Percentiles rank a stretch among this genome's conserved stretches.
These are phyloP conservation scores for Dynastes tityus DNA, from an alignment of 2,888 invertebrate species.

Conservation along the genomic window DNA sequence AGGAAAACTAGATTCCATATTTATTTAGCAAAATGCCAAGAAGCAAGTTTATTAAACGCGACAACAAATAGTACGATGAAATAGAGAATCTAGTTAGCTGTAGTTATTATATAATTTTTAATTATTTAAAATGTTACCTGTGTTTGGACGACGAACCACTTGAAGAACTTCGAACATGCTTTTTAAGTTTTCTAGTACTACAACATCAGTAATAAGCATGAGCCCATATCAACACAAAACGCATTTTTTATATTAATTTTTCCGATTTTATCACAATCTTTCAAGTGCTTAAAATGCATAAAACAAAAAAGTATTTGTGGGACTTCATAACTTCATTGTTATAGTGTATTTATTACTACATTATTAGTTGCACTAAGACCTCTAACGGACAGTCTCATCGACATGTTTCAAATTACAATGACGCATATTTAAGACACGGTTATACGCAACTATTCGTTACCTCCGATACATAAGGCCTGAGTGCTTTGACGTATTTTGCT, in stretches of 20 bases:
- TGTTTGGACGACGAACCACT: constrained; percentile 68
- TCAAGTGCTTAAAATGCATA: constrained; percentile 47
- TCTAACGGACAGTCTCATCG: too few species aligned
- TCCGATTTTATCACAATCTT: constrained; percentile 42
- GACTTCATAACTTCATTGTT: too few species aligned
- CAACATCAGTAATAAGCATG: constrained; percentile 64
- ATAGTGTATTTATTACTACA: too few species aligned
- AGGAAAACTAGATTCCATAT: background rate
- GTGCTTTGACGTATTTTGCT: too few species aligned
- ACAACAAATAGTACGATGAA: background rate
- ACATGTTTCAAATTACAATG: too few species aligned
- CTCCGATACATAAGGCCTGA: too few species aligned
- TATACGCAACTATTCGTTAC: too few species aligned
- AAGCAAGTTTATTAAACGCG: background rate
- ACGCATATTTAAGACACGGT: too few species aligned
- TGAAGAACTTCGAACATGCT: constrained; percentile 69
- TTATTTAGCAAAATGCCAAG: background rate
- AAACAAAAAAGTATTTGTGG: too few species aligned
- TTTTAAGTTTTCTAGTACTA: constrained; percentile 70
- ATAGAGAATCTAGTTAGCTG: constrained; percentile 23
- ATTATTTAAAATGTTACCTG: constrained; percentile 64
- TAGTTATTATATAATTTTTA: constrained; percentile 39
- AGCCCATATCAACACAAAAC: constrained; percentile 53
- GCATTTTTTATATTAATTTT: constrained; percentile 18
- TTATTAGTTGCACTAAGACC: too few species aligned